phyloP scores from a whole-genome alignment of 2,113 vertebrate species.

The Spea bombifrons region DNA sequence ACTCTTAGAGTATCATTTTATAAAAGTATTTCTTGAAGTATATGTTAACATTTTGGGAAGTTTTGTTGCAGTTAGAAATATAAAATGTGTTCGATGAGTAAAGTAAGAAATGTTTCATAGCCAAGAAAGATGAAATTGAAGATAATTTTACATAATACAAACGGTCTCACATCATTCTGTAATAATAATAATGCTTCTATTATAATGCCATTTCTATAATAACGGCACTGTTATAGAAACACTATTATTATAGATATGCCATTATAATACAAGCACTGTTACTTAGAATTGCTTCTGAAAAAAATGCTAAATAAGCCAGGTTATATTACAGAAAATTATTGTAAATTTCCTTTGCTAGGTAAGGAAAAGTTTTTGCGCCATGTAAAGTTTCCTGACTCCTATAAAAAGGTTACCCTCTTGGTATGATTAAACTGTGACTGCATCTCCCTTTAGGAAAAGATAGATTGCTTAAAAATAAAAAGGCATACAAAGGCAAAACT shows the following conservation, averaged over 20 bases:
- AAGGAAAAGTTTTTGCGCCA: slow-evolving; percentile 52
- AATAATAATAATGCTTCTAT: slow-evolving; percentile 75
- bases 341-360: slow-evolving; percentile 68
- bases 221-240: slow-evolving; percentile 80
- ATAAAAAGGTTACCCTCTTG: slow-evolving; percentile 1
- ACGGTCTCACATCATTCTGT: slow-evolving; percentile 65
- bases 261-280: slow-evolving; percentile 74
- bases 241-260: slow-evolving; percentile 76
- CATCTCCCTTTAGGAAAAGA: background rate
- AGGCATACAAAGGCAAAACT: too few relatives aligned
- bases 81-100: slow-evolving; percentile 47
- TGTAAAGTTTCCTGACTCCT: slow-evolving; percentile 27
- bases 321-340: slow-evolving; percentile 74
- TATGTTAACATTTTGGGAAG: slow-evolving; percentile 45
- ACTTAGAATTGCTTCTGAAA: slow-evolving; percentile 76
- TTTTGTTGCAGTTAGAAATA: slow-evolving; percentile 43
- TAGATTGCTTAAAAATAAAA: background rate
- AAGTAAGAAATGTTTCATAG: slow-evolving; percentile 56
- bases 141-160: slow-evolving; percentile 68
- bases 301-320: slow-evolving; percentile 70
- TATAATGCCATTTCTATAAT: slow-evolving; percentile 77
- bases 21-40: slow-evolving; percentile 36
- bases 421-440: background rate
- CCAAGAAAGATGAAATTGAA: slow-evolving; percentile 64
- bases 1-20: slow-evolving; percentile 20